phyloP scores from a whole-genome alignment of 2,113 vertebrate genomes.

The Paracanthobrama guichenoti region DNA sequence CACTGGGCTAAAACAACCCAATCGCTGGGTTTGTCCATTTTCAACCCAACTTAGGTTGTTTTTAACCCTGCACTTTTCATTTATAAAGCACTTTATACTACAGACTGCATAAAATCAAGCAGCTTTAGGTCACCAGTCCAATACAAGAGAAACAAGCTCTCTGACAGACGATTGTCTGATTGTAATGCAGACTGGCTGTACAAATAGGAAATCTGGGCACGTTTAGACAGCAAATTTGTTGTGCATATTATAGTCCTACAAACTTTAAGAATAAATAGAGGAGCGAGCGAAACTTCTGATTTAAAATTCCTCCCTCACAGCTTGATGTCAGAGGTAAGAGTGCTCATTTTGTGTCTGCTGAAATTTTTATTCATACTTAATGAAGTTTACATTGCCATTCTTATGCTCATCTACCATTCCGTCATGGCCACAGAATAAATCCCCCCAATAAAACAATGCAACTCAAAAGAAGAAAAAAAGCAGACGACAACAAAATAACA shows the following conservation, averaged over 20 bases:
- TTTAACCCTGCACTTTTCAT: too few species aligned
- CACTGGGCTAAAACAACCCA: too few species aligned
- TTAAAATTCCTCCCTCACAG: slow-evolving; percentile 7
- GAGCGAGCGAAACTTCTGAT: background rate
- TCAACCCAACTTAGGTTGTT: too few species aligned
- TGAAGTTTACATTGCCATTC: background rate
- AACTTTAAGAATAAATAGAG: background rate
- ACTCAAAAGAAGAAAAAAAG: background rate
- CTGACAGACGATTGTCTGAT: background rate
- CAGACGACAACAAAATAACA: slow-evolving; percentile 12
- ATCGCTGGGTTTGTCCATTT: too few species aligned
- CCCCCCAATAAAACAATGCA: slow-evolving; percentile 7
- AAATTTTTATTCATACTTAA: background rate
- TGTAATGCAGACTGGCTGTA: background rate
- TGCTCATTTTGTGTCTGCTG: background rate
- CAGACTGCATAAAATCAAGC: too few species aligned
- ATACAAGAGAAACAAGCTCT: background rate
- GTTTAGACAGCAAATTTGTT: background rate
- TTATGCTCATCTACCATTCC: background rate
- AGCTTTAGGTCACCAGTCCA: background rate
- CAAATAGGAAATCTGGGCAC: background rate
- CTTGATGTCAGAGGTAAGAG: background rate
- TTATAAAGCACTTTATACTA: too few species aligned
- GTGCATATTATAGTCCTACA: background rate
- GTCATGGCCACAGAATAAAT: background rate